Base-by-base conservation (phyloP, 2,113 vertebrate genomes). In the Haplotaxodon microlepis region DNA sequence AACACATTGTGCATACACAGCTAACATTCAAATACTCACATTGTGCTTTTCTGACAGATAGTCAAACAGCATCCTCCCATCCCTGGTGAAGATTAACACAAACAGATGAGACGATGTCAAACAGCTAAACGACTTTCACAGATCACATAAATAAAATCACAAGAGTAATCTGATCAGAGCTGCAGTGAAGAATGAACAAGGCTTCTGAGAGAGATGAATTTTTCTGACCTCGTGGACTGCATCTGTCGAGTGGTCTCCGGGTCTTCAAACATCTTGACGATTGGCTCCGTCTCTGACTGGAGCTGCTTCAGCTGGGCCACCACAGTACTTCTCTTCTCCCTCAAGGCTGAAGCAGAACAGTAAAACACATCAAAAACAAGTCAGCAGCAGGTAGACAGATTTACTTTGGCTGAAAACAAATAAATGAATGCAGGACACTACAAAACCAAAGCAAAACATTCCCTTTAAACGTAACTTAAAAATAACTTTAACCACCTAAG, bases 221-320 rank as follows among this genome's bases (percentile, higher is more conserved):
- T 21, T 6, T 85, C 63, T 89, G 95, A 99, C 98, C 98, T 98
- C 2, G 98, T 99, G 84, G 98, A 98, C 90, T 99, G 98, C 98
- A 99, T 99, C 94, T 99, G 98, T 50, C 97, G 96, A 3, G 98
- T 98, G n/a, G 98, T 99, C 95, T 99, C 98, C 13, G 97, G 97
- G 95, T 99, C 98, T 90, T 99, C 98, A 92, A 98, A 99, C 97
- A 99, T 99, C 96, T 99, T 98, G 78, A 99, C 98, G 59, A 99
- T 99, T n/a, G 98, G 98, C 73, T 98, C 98, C 0, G 98, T 99
- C 95, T 99, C 98, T 73, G 97, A 97, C 92, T 99, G 98, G 47
- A 98, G 98, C 92, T 98, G 98, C 92, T 99, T 99, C 90, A 99
- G 96, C 21, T 99, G 98, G 9, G 97, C 98, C 92, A 99, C 98